Percentiles rank a stretch among this genome's conserved stretches.
Evolutionary conservation across 2,113 vertebrate genomes (phyloP).

Genomic region (Gnathonemus longibarbis): DNA sequence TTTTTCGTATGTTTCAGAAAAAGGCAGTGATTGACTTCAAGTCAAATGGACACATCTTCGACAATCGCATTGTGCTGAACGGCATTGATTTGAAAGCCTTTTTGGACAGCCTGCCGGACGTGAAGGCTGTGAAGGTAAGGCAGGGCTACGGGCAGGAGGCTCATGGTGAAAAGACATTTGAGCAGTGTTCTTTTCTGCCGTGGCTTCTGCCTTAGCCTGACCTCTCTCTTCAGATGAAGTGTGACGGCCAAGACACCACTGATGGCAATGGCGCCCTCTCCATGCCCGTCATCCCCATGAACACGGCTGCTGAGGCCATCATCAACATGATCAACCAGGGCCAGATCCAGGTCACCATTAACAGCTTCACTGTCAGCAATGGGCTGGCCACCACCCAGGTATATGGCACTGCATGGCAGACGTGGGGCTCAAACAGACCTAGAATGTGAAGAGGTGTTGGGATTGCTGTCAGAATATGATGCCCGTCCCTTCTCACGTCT

Average conservation of each 20-base stretch:
- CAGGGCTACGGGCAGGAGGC: neutral
- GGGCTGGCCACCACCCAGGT: constrained; percentile 97
- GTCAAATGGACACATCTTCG: constrained; percentile 98
- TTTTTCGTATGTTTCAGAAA: constrained; percentile 66
- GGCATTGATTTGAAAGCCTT: constrained; percentile 97
- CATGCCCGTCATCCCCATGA: constrained; percentile 98
- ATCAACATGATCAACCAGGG: constrained; percentile 99
- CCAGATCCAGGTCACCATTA: constrained; percentile 97
- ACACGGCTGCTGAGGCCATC: constrained; percentile 94
- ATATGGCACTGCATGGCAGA: constrained; percentile 12
- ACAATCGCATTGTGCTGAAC: constrained; percentile 96
- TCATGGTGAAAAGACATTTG: neutral
- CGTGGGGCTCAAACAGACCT: neutral
- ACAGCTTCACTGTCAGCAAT: constrained; percentile 94
- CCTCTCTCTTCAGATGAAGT: constrained; percentile 75
- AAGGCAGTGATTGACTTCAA: constrained; percentile 99
- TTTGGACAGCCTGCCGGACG: constrained; percentile 92
- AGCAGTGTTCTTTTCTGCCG: neutral
- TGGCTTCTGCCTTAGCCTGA: neutral
- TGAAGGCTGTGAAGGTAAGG: constrained; percentile 93
- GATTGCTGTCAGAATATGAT: neutral
- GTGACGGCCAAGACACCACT: constrained; percentile 75
- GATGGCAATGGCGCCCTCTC: constrained; percentile 82
- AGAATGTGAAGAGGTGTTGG: neutral
- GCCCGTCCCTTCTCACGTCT: neutral